Evolutionary conservation across 2,113 vertebrate species (phyloP).

Genomic region (Pelecanus crispus): DNA sequence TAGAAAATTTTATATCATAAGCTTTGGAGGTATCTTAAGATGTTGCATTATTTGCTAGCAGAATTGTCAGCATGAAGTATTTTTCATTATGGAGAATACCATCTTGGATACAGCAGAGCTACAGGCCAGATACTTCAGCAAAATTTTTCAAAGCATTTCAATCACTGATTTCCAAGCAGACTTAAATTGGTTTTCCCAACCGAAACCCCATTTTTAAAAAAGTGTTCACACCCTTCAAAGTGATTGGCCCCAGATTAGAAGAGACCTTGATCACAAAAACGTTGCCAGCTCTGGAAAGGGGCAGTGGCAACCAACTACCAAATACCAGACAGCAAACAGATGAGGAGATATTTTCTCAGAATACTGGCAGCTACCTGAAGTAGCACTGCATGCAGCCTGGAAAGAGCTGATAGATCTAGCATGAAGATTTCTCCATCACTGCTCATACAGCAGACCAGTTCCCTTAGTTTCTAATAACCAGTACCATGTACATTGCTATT

Average conservation of each 20-base stretch:
- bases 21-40: not conserved
- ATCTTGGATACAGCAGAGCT: not conserved
- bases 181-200: not conserved
- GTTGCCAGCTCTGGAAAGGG: not conserved
- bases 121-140: not conserved
- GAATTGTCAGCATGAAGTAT: not conserved
- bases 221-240: not conserved
- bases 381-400: not conserved
- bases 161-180: not conserved
- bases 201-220: not conserved
- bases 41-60: not conserved
- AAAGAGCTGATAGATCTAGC: not conserved
- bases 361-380: not conserved
- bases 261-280: not conserved
- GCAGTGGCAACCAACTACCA: not conserved
- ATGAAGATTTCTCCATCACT: fast-evolving
- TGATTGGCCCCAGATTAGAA: not conserved
- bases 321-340: not conserved
- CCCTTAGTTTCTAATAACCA: not conserved
- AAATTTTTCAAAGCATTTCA: not conserved
- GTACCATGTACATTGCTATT: not conserved
- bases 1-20: not conserved
- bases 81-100: not conserved
- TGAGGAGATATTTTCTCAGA: not conserved
- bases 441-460: not conserved